phyloP scores from a whole-genome alignment of 2,113 vertebrate genomes.

The Noctilio leporinus region DNA sequence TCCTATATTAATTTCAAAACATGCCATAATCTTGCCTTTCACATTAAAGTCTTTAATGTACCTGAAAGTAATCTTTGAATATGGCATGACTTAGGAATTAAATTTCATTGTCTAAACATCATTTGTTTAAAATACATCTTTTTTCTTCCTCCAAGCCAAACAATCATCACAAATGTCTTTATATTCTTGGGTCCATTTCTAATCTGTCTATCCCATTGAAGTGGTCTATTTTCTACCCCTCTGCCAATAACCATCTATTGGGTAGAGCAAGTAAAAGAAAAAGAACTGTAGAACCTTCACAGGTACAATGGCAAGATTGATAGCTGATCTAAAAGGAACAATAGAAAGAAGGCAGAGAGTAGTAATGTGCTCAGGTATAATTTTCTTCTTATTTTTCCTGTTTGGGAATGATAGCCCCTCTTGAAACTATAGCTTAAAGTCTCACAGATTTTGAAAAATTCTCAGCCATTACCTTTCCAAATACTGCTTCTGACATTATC shows the following conservation, averaged over 20 bases:
- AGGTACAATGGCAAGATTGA: neutral
- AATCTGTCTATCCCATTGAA: neutral
- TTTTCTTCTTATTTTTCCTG: neutral
- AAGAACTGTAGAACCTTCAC: neutral
- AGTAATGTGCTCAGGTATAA: neutral
- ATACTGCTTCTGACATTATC: neutral
- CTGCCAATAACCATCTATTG: neutral
- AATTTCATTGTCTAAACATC: neutral
- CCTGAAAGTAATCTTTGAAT: slow-evolving; percentile 9
- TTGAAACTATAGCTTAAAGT: neutral
- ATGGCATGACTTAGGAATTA: neutral
- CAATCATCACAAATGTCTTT: neutral
- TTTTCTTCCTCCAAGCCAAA: neutral
- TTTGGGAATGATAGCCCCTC: neutral
- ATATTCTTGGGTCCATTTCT: neutral
- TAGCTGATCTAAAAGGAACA: neutral
- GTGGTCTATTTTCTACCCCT: neutral
- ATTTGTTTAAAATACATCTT: neutral
- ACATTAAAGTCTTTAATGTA: neutral
- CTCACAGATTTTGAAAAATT: neutral
- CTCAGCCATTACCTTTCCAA: neutral
- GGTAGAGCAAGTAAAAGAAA: neutral
- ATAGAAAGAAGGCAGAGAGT: neutral
- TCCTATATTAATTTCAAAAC: neutral
- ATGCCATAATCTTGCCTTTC: neutral